These are phyloP conservation scores for Drosophila nasuta DNA, from an alignment of 1,140 invertebrate species.

Conservation along the genomic window DNA sequence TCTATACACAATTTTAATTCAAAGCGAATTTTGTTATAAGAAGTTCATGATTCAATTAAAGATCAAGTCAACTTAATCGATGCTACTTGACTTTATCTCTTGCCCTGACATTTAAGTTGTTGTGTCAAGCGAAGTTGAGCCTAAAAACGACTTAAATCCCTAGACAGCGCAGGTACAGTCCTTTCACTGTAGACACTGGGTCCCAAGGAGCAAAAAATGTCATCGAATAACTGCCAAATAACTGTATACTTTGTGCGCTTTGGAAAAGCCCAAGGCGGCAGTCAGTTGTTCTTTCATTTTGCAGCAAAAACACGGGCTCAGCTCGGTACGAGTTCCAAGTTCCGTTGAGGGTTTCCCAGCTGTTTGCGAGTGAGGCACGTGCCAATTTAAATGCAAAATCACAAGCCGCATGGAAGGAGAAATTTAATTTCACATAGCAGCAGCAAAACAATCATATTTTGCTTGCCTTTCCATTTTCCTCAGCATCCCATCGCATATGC, in stretches of 20 bases:
- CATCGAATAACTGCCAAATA: conserved; percentile 46
- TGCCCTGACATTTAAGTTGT: conserved; percentile 12
- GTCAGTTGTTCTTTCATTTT: conserved; percentile 46
- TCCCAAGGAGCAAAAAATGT: conserved; percentile 15
- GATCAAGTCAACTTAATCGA: too few species aligned
- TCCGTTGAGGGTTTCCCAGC: conserved; percentile 31
- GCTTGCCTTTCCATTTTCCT: conserved; percentile 22
- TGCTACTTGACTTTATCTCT: background rate
- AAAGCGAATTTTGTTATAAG: too few species aligned
- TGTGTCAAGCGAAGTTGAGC: conserved; percentile 13
- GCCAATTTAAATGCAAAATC: conserved; percentile 81
- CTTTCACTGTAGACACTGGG: background rate
- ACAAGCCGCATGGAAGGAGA: conserved; percentile 57
- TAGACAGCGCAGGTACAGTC: conserved; percentile 8
- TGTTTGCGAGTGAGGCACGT: conserved; percentile 65
- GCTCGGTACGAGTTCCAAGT: conserved; percentile 9
- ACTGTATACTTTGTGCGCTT: conserved; percentile 28
- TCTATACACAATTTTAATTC: too few species aligned
- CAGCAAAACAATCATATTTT: conserved; percentile 77
- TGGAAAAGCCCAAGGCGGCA: conserved; percentile 39
- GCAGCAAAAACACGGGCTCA: conserved; percentile 24
- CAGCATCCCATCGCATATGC: conserved; percentile 30
- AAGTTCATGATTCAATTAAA: too few species aligned
- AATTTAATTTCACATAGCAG: conserved; percentile 76
- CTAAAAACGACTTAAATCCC: conserved; percentile 5